Percentiles rank a stretch among this genome's conserved stretches.
Evolutionary conservation across 2,113 vertebrate genomes (phyloP).

Genomic region (Triplophysa tibetana): DNA sequence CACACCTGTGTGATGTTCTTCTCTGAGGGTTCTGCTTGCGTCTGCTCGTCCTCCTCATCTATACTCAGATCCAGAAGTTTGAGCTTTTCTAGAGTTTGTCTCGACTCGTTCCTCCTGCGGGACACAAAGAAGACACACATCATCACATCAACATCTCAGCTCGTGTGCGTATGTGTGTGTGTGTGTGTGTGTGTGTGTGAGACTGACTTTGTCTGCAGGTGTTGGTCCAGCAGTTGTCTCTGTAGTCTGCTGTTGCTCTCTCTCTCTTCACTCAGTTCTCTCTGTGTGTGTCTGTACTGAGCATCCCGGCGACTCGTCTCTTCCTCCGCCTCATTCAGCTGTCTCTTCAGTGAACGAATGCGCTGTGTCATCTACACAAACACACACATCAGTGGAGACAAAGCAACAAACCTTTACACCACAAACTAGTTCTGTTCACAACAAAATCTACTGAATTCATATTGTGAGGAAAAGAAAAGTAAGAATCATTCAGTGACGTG

Average conservation of each 20-base stretch:
- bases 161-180: not conserved
- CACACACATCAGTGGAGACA: not conserved
- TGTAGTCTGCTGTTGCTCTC: slow-evolving; percentile 68
- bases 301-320: slow-evolving; percentile 72
- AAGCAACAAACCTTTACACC: no score
- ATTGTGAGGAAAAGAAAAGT: no score
- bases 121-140: not conserved
- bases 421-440: no score
- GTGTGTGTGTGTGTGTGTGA: not conserved
- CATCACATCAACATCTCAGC: not conserved
- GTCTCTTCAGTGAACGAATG: slow-evolving; percentile 77
- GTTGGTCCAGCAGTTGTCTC: slow-evolving; percentile 72
- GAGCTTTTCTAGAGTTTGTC: slow-evolving; percentile 72
- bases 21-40: slow-evolving; percentile 30
- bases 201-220: slow-evolving; percentile 69
- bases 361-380: slow-evolving; percentile 72
- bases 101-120: slow-evolving; percentile 71
- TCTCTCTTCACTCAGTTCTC: slow-evolving; percentile 76
- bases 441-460: no score
- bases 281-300: slow-evolving; percentile 68
- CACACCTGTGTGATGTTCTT: slow-evolving; percentile 10
- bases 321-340: slow-evolving; percentile 76
- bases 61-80: slow-evolving; percentile 65
- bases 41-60: slow-evolving; percentile 66
- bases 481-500: no score